Evolutionary conservation across 2,113 vertebrate species (phyloP).

Genomic region (Laterallus jamaicensis): DNA sequence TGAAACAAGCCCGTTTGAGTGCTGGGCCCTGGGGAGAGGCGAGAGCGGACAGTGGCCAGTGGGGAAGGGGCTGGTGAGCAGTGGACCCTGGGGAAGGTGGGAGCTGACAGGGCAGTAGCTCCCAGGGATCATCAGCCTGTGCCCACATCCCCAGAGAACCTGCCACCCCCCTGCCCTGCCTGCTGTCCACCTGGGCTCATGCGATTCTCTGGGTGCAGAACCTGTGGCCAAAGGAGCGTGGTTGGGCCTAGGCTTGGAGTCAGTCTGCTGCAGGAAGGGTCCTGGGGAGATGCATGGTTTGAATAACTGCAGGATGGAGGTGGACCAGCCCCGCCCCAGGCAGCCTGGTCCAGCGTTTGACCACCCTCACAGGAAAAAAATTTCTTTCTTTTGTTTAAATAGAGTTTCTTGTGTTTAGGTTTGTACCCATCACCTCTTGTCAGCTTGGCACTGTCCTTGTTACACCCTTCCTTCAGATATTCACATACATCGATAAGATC

Average conservation of each 20-base stretch:
- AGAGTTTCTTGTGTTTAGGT: not conserved
- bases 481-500: not conserved
- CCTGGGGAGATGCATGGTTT: not conserved
- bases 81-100: not conserved
- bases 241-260: not conserved
- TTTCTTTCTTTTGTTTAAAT: not conserved
- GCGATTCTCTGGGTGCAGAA: not conserved
- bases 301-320: not conserved
- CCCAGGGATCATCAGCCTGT: not conserved
- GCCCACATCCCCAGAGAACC: not conserved
- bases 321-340: not conserved
- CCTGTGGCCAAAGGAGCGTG: not conserved
- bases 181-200: not conserved
- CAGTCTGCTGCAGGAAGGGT: not conserved
- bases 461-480: not conserved
- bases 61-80: not conserved
- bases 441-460: not conserved
- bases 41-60: not conserved
- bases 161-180: not conserved
- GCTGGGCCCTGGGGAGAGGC: not conserved
- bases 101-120: not conserved
- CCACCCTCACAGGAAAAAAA: not conserved
- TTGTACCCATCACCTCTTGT: not conserved
- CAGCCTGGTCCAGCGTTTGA: not conserved
- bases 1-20: constrained; percentile 7